A percentile compares a stretch with the other conserved stretches of the same genome.
Evolutionary conservation across 2,113 vertebrate species (phyloP).

Genomic region (Micronisus gabar): DNA sequence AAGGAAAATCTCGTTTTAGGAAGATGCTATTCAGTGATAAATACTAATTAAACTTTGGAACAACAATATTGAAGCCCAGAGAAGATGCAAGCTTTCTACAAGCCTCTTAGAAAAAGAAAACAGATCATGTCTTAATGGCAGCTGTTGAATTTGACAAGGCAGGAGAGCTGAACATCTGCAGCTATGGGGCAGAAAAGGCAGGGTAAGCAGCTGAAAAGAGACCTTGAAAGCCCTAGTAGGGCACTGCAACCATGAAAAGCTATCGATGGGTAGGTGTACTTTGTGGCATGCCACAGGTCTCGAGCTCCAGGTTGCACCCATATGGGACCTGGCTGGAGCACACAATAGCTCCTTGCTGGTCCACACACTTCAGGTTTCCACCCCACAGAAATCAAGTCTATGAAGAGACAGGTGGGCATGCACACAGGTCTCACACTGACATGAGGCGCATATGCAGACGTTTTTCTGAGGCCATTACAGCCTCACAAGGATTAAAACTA

Average conservation of each 20-base stretch:
- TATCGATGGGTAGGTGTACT: fast-evolving
- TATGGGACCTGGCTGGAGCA: not conserved
- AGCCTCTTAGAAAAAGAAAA: not conserved
- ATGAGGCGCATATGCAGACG: fast-evolving
- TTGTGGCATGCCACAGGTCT: no score
- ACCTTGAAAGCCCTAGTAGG: not conserved
- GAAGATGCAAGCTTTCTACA: not conserved
- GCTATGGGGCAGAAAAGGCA: not conserved
- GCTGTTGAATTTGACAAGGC: not conserved
- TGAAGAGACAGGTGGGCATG: not conserved
- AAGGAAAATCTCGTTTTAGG: not conserved
- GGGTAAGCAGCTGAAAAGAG: not conserved
- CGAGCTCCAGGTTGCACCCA: not conserved
- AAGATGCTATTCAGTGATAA: not conserved
- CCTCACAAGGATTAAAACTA: not conserved
- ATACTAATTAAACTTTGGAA: not conserved
- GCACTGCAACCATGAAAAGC: not conserved
- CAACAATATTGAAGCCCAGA: not conserved
- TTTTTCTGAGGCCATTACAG: not conserved
- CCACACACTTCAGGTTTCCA: fast-evolving
- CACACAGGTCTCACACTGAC: not conserved
- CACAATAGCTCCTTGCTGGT: fast-evolving
- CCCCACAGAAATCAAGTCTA: not conserved
- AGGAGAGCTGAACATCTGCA: not conserved
- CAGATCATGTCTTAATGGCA: not conserved